Percentiles rank a stretch among this genome's conserved stretches.
These are phyloP conservation scores for Boulengeromyrus knoepffleri DNA, from an alignment of 2,113 vertebrate genomes.

Conservation along the genomic window DNA sequence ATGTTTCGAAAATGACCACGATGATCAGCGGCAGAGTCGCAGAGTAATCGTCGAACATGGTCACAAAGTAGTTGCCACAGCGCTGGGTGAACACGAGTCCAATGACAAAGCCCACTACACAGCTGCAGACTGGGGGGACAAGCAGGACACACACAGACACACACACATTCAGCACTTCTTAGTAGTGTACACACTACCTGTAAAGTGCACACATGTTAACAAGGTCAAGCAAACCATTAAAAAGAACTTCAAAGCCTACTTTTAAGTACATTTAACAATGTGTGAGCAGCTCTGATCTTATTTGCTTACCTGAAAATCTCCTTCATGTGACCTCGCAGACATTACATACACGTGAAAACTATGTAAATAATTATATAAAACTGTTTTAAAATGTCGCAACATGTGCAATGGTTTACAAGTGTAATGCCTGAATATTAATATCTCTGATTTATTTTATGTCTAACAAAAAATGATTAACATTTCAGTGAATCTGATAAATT, in stretches of 20 bases:
- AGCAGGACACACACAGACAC: neutral
- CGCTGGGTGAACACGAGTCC: constrained; percentile 67
- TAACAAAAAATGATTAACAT: neutral
- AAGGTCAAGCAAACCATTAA: neutral
- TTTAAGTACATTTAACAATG: neutral
- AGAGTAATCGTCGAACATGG: constrained; percentile 74
- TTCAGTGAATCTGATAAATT: neutral
- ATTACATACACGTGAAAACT: neutral
- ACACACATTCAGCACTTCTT: neutral
- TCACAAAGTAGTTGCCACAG: constrained; percentile 72
- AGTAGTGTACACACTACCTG: neutral
- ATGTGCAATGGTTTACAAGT: neutral
- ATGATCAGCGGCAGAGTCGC: constrained; percentile 65
- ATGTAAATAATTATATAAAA: neutral
- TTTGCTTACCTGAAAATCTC: neutral
- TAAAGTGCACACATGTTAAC: neutral
- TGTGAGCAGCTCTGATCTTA: neutral
- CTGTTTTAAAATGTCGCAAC: neutral
- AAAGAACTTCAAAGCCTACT: neutral
- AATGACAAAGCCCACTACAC: constrained; percentile 56
- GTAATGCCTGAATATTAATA: neutral
- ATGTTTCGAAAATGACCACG: constrained; percentile 65
- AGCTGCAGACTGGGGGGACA: constrained; percentile 56
- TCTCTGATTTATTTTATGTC: neutral
- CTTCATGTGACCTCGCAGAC: neutral